Conservation (phyloP, 2,797 vertebrate genomes). For the Anas bernieri region DNA sequence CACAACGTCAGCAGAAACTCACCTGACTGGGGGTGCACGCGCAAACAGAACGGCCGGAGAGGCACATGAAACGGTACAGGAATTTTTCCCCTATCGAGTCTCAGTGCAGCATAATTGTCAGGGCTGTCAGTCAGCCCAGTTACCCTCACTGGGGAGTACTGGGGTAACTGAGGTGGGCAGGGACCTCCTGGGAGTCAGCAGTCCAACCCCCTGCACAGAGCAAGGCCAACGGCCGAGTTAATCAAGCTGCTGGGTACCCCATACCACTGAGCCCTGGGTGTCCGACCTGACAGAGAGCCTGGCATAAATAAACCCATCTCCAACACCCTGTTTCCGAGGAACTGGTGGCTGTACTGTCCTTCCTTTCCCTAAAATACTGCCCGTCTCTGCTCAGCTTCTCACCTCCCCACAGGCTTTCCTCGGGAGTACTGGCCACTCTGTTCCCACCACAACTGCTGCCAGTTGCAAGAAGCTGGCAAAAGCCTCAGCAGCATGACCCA, state of each 20-base stretch:
- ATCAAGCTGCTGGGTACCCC: not conserved
- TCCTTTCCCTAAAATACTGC: not conserved
- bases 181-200: not conserved
- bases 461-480: not conserved
- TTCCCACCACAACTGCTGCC: not conserved
- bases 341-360: not conserved
- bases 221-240: not conserved
- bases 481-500: not conserved
- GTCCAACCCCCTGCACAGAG: not conserved
- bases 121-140: not conserved
- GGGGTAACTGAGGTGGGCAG: not conserved
- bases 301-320: not conserved
- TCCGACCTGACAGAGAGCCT: not conserved
- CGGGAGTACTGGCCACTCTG: not conserved
- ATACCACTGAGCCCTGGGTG: not conserved
- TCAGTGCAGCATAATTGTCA: not conserved
- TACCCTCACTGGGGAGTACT: not conserved
- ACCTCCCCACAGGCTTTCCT: not conserved
- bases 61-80: not conserved
- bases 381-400: not conserved
- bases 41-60: rapidly evolving
- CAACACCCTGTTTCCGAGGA: not conserved
- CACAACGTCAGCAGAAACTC: not conserved
- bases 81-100: not conserved
- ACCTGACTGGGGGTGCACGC: not conserved